Percentiles rank a stretch among this genome's conserved stretches.
phyloP scores from a whole-genome alignment of 2,113 vertebrate species.

The Scopus umbretta region DNA sequence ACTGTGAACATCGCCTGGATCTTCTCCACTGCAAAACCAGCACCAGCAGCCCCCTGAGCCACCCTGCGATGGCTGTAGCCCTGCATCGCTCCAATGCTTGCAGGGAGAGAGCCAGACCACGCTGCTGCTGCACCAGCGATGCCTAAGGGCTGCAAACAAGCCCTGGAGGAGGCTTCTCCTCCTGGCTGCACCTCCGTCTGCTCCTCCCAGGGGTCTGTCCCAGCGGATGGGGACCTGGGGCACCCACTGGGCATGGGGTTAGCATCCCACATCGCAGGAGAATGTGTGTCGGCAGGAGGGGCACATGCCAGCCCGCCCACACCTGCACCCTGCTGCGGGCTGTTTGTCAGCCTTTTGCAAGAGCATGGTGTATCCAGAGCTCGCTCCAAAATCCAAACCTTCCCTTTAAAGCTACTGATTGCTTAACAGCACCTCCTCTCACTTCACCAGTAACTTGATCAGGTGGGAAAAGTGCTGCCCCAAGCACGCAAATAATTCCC shows the following conservation, averaged over 20 bases:
- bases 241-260: fast-evolving
- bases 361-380: not conserved
- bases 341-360: fast-evolving
- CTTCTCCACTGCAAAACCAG: slow-evolving; percentile 79
- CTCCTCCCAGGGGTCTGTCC: not conserved
- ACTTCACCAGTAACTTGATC: not conserved
- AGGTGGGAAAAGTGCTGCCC: not conserved
- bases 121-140: fast-evolving
- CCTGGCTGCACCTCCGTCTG: not conserved
- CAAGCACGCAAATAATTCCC: not conserved
- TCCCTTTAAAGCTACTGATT: not conserved
- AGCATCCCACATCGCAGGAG: fast-evolving
- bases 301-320: not conserved
- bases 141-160: not conserved
- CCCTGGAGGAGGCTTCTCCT: not conserved
- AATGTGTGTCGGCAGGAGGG: fast-evolving
- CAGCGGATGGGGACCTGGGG: fast-evolving
- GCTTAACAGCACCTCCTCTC: not conserved
- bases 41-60: not conserved
- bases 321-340: not conserved
- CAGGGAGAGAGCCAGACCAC: not conserved
- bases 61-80: not conserved
- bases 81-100: fast-evolving
- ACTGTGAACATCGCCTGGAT: slow-evolving; percentile 87
- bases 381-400: not conserved